Evolutionary conservation across 2,888 invertebrate genomes (phyloP).

Genomic region (Eupithecia subfuscata): DNA sequence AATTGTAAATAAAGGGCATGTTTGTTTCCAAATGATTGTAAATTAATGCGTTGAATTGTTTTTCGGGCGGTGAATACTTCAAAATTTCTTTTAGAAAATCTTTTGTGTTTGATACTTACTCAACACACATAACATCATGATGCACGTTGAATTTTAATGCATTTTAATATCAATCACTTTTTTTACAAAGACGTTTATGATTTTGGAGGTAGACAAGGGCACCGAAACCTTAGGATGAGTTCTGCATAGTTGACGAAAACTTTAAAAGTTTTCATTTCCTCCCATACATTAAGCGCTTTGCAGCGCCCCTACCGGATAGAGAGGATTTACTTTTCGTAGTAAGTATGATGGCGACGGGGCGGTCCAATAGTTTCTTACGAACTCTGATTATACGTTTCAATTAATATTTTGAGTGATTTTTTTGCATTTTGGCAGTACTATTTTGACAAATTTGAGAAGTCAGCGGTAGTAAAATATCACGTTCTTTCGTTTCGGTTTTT

Average conservation of each 20-base stretch:
- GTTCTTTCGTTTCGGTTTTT: not conserved
- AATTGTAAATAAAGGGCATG: constrained; percentile 13
- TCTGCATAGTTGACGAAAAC: not conserved
- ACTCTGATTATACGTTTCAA: not conserved
- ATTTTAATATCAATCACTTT: not conserved
- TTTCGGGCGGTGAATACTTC: not conserved
- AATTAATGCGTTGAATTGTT: constrained; percentile 8
- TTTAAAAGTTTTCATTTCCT: not conserved
- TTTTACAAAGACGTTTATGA: not conserved
- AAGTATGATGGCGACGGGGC: too few species aligned
- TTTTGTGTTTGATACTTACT: not conserved
- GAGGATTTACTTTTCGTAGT: not conserved
- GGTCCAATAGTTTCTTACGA: too few species aligned
- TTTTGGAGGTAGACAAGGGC: not conserved
- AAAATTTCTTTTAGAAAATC: not conserved
- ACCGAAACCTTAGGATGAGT: not conserved
- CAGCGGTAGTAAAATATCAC: not conserved
- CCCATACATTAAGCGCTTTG: not conserved
- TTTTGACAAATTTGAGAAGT: not conserved
- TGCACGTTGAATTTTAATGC: not conserved
- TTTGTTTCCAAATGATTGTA: constrained; percentile 5
- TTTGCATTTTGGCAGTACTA: not conserved
- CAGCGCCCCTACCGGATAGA: too few species aligned
- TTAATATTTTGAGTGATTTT: not conserved
- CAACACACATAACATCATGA: not conserved